These are phyloP conservation scores for Nesogale talazaci DNA, from an alignment of 2,113 vertebrate species.

Conservation along the genomic window DNA sequence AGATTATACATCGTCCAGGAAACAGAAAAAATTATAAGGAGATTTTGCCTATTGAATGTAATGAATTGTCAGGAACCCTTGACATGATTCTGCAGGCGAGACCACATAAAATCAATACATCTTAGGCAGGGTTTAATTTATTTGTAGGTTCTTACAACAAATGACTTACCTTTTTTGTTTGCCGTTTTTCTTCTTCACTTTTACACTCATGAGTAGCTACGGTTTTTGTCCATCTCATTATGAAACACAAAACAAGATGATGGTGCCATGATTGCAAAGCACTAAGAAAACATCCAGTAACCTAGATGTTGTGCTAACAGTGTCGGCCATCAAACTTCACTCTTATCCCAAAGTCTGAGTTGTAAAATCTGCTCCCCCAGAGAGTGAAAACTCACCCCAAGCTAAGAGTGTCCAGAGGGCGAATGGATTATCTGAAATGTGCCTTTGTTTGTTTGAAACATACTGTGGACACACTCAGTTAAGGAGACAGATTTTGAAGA, in stretches of 20 bases:
- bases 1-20: conserved; percentile 81
- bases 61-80: conserved; percentile 87
- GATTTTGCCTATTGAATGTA: conserved; percentile 86
- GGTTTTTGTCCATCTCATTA: conserved; percentile 78
- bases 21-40: conserved; percentile 84
- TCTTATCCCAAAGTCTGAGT: background rate
- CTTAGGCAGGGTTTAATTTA: conserved; percentile 90
- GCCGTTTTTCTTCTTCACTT: conserved; percentile 84
- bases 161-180: conserved; percentile 86
- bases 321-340: background rate
- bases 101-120: conserved; percentile 89
- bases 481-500: background rate
- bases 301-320: background rate
- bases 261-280: conserved; percentile 44
- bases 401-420: background rate
- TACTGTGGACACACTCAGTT: background rate
- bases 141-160: conserved; percentile 88
- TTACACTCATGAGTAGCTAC: conserved; percentile 79
- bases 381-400: no score
- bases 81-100: conserved; percentile 88
- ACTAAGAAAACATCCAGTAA: conserved; percentile 22
- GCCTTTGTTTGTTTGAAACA: background rate
- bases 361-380: background rate
- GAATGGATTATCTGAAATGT: no score
- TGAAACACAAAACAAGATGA: conserved; percentile 75